Base-by-base conservation (phyloP, 2,113 vertebrate species). In the Girardinichthys multiradiatus region DNA sequence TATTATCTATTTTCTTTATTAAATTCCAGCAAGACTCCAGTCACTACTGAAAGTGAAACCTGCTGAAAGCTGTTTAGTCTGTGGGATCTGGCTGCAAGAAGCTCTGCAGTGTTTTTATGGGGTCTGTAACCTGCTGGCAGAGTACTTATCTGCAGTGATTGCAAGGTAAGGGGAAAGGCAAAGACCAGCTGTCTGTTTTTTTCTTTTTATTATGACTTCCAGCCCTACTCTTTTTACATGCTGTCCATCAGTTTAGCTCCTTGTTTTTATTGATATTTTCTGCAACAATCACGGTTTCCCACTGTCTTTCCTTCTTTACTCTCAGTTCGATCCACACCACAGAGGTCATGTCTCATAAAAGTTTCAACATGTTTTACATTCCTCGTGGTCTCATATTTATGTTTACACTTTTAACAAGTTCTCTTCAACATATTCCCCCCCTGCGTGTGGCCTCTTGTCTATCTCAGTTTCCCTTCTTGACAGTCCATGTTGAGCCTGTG, bases 51-150 rank as follows among this genome's bases (percentile, higher is more conserved):
- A 26, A 65, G 68, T 37, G 33, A 2, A 1, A 17, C 26, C 5
- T 4, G 37, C 35, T 58, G 54, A 65, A 29, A 61, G 29, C 10
- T 71, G 76, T 79, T 77, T 60, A 72, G 82, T 80, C 59, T 64
- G 0, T 10, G 28, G 28, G 33, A 33, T 12, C n/a, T 14, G 14
- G 33, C 19, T 5, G 37, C 39, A 75, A 70, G 77, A 67, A 54
- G 71, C 75, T 74, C 69, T 66, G 80, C 61, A 60, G 66, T 45
- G 31, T 66, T 83, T 82, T 89, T 76, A 86, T 80, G 64, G 48
- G 70, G 57, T 68, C 71, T 72, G 37, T 74, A 76, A 83, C 67
- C 65, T 78, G 62, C 74, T 57, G 68, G 67, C 58, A 57, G 28
- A 59, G 67, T 42, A 39, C 17, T 81, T 48, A 31, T 33, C 42